Conservation (phyloP, 1,140 invertebrate genomes). For the Planococcus citri region DNA sequence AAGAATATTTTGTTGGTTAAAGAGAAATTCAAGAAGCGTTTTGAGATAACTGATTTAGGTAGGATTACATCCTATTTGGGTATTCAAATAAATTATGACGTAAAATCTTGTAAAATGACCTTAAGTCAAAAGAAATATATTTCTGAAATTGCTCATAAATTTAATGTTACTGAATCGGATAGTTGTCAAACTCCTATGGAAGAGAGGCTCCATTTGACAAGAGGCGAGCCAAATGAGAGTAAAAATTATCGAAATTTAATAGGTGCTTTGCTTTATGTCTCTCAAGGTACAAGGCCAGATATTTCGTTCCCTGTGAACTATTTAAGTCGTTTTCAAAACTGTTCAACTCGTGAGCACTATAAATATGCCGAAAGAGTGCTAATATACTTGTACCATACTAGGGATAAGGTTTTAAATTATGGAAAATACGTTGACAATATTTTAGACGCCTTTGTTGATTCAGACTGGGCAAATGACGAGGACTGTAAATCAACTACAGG, state of each 20-base stretch:
- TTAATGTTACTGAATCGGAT: background rate
- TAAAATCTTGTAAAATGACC: background rate
- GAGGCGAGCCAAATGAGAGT: background rate
- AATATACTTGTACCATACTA: constrained; percentile 35
- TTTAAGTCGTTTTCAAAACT: constrained; percentile 36
- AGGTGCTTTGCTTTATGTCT: constrained; percentile 35
- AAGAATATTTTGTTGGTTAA: background rate
- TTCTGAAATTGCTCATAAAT: background rate
- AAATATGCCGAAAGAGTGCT: constrained; percentile 35
- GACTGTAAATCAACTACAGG: constrained; percentile 35
- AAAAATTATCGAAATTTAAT: constrained; percentile 32
- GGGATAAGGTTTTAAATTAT: constrained; percentile 24
- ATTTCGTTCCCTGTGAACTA: constrained; percentile 35
- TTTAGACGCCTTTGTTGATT: constrained; percentile 28
- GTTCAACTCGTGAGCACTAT: constrained; percentile 33
- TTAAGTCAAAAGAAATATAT: constrained; percentile 16
- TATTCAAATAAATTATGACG: constrained; percentile 12
- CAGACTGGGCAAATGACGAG: constrained; percentile 33
- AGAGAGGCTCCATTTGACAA: constrained; percentile 9
- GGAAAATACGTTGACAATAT: background rate
- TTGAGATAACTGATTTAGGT: constrained; percentile 17
- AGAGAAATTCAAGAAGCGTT: background rate
- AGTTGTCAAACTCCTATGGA: constrained; percentile 8
- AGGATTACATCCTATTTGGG: background rate
- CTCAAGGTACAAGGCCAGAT: constrained; percentile 36